Evolutionary conservation across 2,888 invertebrate species (phyloP).

Genomic region (Epistrophe eligans): DNA sequence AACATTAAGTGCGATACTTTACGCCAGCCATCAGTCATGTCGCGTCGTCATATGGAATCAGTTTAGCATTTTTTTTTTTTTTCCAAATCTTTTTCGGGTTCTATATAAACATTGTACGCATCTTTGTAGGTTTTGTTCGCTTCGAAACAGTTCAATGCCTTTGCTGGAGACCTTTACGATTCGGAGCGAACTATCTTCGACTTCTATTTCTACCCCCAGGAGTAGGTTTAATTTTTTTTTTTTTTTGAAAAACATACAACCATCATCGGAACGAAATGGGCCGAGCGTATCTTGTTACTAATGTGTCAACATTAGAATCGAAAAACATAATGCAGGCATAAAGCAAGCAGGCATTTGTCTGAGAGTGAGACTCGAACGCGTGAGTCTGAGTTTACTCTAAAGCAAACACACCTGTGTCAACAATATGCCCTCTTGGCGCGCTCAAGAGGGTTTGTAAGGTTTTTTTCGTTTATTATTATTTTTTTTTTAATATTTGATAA

Average conservation of each 20-base stretch:
- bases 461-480: background rate
- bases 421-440: conserved; percentile 72
- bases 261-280: conserved; percentile 31
- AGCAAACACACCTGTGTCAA: conserved; percentile 81
- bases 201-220: conserved; percentile 55
- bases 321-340: conserved; percentile 78
- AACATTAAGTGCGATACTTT: conserved; percentile 48
- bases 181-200: conserved; percentile 7
- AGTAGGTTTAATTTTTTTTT: background rate
- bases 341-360: conserved; percentile 61
- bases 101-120: conserved; percentile 43
- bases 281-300: conserved; percentile 72
- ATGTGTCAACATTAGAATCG: conserved; percentile 75
- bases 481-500: conserved; percentile 38
- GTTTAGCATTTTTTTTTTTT: background rate
- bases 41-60: background rate
- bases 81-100: background rate
- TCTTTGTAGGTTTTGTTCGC: background rate
- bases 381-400: conserved; percentile 75
- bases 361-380: conserved; percentile 47
- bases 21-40: conserved; percentile 55
- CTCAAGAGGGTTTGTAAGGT: conserved; percentile 56
- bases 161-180: background rate
- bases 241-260: background rate
- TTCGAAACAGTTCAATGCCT: conserved; percentile 15